phyloP scores from a whole-genome alignment of 2,113 vertebrate genomes.

The Erythrocercus mccallii region DNA sequence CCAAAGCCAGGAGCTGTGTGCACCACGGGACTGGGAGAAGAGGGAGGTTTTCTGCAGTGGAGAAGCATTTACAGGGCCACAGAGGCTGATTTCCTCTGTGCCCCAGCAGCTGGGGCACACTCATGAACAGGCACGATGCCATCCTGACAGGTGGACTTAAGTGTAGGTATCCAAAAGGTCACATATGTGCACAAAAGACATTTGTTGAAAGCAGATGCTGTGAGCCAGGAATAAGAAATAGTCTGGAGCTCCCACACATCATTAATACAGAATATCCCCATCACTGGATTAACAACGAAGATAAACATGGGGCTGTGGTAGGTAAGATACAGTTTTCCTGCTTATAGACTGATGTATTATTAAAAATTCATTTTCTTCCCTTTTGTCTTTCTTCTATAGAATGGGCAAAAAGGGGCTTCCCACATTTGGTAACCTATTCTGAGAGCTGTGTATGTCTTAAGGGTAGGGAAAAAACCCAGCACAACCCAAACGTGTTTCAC shows the following conservation, averaged over 20 bases:
- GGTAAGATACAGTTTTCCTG: background rate
- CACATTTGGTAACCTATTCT: background rate
- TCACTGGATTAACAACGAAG: background rate
- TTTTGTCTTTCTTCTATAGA: background rate
- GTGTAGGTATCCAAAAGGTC: background rate
- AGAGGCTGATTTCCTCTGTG: background rate
- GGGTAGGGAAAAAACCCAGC: background rate
- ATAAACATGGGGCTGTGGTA: background rate
- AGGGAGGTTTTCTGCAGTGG: background rate
- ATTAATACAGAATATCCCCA: background rate
- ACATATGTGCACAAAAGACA: background rate
- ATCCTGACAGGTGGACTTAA: slow-evolving; percentile 7
- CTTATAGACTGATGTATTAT: background rate
- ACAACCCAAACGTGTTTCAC: background rate
- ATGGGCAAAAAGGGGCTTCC: background rate
- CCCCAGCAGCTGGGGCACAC: background rate
- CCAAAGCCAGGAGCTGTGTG: accelerated
- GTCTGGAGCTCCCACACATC: background rate
- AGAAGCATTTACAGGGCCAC: background rate
- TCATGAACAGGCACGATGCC: background rate
- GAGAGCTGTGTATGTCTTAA: background rate
- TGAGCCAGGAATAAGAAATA: background rate
- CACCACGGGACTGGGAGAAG: accelerated
- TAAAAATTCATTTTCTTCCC: background rate
- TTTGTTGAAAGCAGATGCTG: slow-evolving; percentile 48